Evolutionary conservation across 2,888 invertebrate genomes (phyloP).

Genomic region (Acanthacorydalis orientalis): DNA sequence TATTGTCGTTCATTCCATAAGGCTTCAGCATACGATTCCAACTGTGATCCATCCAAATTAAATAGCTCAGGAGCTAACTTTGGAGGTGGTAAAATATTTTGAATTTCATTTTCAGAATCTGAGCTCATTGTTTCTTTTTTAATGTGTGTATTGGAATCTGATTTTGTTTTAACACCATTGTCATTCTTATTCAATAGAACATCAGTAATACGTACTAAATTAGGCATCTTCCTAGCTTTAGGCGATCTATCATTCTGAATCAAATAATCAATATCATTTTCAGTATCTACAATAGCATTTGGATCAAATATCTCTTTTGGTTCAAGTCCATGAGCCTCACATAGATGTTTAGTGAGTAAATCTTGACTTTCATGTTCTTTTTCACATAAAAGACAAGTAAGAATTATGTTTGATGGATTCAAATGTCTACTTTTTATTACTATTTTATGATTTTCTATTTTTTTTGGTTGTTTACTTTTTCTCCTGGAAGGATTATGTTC

Average conservation of each 20-base stretch:
- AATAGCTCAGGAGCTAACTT: neutral
- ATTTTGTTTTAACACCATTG: neutral
- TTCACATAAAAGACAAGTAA: conserved; percentile 33
- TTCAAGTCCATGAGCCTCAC: conserved; percentile 28
- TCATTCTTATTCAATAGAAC: neutral
- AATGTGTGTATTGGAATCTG: conserved; percentile 6
- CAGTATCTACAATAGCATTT: conserved; percentile 1
- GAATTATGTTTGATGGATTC: conserved; percentile 18
- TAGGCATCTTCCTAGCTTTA: conserved; percentile 22
- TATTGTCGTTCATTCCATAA: conserved; percentile 4
- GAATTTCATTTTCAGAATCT: neutral
- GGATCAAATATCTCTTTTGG: conserved; percentile 7
- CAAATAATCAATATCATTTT: conserved; percentile 11
- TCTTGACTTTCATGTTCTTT: conserved; percentile 27
- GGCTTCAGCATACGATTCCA: neutral
- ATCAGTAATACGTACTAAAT: conserved; percentile 24
- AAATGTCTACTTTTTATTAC: conserved; percentile 17
- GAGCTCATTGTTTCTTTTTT: neutral
- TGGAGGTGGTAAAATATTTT: neutral
- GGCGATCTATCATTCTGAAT: conserved; percentile 6
- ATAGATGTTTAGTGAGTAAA: conserved; percentile 31
- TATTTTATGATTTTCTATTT: conserved; percentile 18
- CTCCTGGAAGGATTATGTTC: conserved; percentile 14
- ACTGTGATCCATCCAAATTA: neutral
- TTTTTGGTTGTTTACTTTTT: conserved; percentile 25